phyloP scores from a whole-genome alignment of 2,113 vertebrate genomes.

The Synchiropus splendidus region DNA sequence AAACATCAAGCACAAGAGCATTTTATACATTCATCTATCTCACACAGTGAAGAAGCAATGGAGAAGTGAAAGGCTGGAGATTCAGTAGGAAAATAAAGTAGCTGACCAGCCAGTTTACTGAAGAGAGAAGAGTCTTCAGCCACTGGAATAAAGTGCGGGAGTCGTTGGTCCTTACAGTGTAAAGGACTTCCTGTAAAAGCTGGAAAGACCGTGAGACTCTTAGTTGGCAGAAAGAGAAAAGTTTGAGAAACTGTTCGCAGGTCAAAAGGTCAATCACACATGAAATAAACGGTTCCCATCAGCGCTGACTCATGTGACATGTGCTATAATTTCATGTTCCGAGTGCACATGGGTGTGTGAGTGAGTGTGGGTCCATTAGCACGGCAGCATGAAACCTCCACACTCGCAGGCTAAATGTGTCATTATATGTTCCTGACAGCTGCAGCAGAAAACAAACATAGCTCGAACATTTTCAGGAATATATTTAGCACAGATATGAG shows the following conservation, averaged over 20 bases:
- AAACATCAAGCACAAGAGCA: no score
- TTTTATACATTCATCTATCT: no score
- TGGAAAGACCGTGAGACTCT: constrained; percentile 38
- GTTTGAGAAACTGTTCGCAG: constrained; percentile 11
- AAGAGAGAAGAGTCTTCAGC: constrained; percentile 81
- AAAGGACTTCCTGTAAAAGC: constrained; percentile 80
- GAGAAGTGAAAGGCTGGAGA: constrained; percentile 3
- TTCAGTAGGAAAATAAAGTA: constrained; percentile 29
- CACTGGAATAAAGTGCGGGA: constrained; percentile 63
- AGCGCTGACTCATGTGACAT: no score
- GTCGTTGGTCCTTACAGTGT: constrained; percentile 69
- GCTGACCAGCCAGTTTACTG: constrained; percentile 80
- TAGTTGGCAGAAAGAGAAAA: constrained; percentile 25
- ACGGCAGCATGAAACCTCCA: constrained; percentile 15
- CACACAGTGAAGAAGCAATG: constrained; percentile 2
- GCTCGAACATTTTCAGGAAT: no score
- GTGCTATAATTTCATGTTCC: not conserved
- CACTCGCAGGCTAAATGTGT: constrained; percentile 11
- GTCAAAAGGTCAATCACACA: no score
- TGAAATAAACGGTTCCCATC: no score
- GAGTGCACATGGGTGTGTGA: no score
- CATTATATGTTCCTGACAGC: constrained; percentile 11
- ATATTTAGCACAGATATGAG: no score
- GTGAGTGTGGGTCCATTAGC: constrained; percentile 11
- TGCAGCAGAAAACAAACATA: constrained; percentile 3